Evolutionary conservation across 2,888 invertebrate genomes (phyloP).

Genomic region (Leptogaster cylindrica): DNA sequence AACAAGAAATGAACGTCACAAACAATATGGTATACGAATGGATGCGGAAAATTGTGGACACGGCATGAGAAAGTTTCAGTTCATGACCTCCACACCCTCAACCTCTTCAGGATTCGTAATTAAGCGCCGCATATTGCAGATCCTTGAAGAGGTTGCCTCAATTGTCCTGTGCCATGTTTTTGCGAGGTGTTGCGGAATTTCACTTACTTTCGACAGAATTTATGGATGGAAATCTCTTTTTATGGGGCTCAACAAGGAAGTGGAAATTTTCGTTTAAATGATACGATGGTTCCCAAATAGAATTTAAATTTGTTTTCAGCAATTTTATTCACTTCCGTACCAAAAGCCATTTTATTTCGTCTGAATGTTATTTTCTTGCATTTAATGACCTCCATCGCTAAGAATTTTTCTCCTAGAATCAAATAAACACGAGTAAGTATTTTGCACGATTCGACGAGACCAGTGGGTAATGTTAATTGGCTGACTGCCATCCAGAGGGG

Average conservation of each 20-base stretch:
- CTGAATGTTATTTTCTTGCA: no score
- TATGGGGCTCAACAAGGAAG: conserved; percentile 17
- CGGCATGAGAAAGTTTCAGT: background rate
- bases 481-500: no score
- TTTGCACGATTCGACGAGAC: no score
- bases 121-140: background rate
- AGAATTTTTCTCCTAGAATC: no score
- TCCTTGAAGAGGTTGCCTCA: background rate
- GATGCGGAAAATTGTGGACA: background rate
- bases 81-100: background rate
- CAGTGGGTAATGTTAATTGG: no score
- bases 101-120: conserved; percentile 15
- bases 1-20: conserved; percentile 16
- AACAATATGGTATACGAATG: background rate
- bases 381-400: no score
- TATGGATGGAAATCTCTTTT: conserved; percentile 35
- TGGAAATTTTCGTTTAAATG: conserved; percentile 12
- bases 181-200: conserved; percentile 12
- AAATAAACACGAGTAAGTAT: no score
- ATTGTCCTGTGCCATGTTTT: conserved; percentile 17
- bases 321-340: conserved; percentile 24
- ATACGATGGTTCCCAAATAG: conserved; percentile 5
- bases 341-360: no score
- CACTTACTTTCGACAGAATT: conserved; percentile 9
- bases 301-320: conserved; percentile 25